Evolutionary conservation across 2,888 invertebrate genomes (phyloP).

Genomic region (Emmelina monodactyla): DNA sequence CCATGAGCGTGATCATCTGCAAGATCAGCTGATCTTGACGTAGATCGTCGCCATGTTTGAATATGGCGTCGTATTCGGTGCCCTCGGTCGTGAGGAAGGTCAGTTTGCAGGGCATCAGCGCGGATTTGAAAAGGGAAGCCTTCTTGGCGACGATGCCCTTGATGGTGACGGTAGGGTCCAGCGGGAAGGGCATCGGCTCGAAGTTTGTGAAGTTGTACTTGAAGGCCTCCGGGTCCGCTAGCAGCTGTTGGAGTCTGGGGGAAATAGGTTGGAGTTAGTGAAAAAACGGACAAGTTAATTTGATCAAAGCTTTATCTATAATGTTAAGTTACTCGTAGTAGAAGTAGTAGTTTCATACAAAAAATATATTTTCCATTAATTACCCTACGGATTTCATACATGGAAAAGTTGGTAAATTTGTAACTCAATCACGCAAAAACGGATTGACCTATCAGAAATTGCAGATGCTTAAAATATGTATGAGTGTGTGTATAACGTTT

Average conservation of each 20-base stretch:
- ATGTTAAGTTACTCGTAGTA: too few relatives aligned
- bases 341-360: too few relatives aligned
- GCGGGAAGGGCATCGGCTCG: conserved; percentile 91
- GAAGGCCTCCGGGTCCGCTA: conserved; percentile 81
- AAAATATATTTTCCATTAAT: too few relatives aligned
- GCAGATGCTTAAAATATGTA: too few relatives aligned
- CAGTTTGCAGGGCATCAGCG: conserved; percentile 91
- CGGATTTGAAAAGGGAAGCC: conserved; percentile 94
- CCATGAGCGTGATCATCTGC: conserved; percentile 99
- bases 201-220: conserved; percentile 90
- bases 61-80: conserved; percentile 91
- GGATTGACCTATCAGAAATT: too few relatives aligned
- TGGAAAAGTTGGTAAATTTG: too few relatives aligned
- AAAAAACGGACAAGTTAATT: too few relatives aligned
- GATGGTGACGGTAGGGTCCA: conserved; percentile 91
- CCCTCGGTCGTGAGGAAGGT: conserved; percentile 86
- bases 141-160: conserved; percentile 89
- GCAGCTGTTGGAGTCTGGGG: conserved; percentile 76
- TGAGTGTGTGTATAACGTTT: too few relatives aligned
- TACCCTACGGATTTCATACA: too few relatives aligned
- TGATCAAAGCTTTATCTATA: too few relatives aligned
- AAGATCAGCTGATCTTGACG: conserved; percentile 97
- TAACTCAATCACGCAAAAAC: too few relatives aligned
- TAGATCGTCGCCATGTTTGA: conserved; percentile 97
- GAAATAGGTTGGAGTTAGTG: too few relatives aligned